phyloP scores from a whole-genome alignment of 2,113 vertebrate species.

The Daubentonia madagascariensis region DNA sequence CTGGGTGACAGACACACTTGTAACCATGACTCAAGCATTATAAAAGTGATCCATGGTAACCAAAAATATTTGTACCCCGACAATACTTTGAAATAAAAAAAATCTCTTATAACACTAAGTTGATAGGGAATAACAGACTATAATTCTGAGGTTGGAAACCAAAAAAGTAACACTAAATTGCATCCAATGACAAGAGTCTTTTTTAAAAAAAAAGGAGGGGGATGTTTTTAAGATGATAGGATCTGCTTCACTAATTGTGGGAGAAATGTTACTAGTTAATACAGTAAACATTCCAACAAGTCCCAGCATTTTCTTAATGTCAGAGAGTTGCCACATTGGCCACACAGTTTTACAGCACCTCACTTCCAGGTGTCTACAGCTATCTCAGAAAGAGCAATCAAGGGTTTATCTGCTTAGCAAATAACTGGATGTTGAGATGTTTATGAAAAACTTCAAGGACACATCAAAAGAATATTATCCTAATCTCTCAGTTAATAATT shows the following conservation, averaged over 20 bases:
- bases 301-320: not conserved
- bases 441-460: not conserved
- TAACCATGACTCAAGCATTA: no score
- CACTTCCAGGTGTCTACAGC: not conserved
- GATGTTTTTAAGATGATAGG: not conserved
- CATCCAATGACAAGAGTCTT: not conserved
- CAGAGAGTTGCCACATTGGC: not conserved
- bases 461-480: not conserved
- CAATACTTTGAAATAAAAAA: no score
- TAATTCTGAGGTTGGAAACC: no score
- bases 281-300: not conserved
- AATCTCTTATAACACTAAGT: no score
- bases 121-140: no score
- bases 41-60: no score
- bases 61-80: no score
- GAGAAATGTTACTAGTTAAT: not conserved
- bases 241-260: not conserved
- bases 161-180: not conserved
- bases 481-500: not conserved
- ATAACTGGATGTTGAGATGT: not conserved
- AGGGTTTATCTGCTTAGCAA: not conserved
- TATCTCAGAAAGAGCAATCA: not conserved
- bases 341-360: not conserved
- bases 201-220: not conserved
- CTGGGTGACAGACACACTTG: no score